phyloP scores from a whole-genome alignment of 2,888 invertebrate genomes.

The Latrodectus hesperus region DNA sequence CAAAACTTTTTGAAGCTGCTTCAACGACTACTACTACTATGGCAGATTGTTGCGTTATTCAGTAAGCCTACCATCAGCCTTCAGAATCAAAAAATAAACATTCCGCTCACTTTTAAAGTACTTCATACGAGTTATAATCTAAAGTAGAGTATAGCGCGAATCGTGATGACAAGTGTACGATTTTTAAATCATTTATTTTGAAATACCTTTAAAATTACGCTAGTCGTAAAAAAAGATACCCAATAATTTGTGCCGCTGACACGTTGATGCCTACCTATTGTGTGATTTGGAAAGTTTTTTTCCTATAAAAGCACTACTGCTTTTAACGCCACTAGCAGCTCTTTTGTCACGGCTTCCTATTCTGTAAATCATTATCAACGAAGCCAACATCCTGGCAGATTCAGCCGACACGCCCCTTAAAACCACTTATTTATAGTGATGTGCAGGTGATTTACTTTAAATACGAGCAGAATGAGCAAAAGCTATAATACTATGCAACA shows the following conservation, averaged over 20 bases:
- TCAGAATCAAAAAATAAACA: too few species aligned
- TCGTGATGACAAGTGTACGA: background rate
- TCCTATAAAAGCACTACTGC: background rate
- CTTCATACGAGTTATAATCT: too few species aligned
- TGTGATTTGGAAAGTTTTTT: background rate
- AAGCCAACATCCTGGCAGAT: background rate
- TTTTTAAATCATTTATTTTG: background rate
- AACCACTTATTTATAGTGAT: background rate
- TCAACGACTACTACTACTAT: too few species aligned
- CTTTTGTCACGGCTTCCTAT: background rate
- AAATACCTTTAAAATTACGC: background rate
- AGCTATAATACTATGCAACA: background rate
- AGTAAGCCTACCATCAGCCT: too few species aligned
- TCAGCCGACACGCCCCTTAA: background rate
- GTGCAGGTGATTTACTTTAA: constrained; percentile 3
- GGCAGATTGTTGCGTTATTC: too few species aligned
- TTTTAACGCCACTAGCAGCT: background rate
- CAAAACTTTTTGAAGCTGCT: too few species aligned
- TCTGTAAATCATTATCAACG: background rate
- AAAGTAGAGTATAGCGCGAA: too few species aligned
- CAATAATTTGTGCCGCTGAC: constrained; percentile 1
- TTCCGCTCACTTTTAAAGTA: too few species aligned
- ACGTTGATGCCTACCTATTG: background rate
- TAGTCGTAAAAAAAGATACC: background rate
- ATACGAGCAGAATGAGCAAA: background rate